These are phyloP conservation scores for Leucosticte australis DNA, from an alignment of 2,113 vertebrate genomes.

Conservation along the genomic window DNA sequence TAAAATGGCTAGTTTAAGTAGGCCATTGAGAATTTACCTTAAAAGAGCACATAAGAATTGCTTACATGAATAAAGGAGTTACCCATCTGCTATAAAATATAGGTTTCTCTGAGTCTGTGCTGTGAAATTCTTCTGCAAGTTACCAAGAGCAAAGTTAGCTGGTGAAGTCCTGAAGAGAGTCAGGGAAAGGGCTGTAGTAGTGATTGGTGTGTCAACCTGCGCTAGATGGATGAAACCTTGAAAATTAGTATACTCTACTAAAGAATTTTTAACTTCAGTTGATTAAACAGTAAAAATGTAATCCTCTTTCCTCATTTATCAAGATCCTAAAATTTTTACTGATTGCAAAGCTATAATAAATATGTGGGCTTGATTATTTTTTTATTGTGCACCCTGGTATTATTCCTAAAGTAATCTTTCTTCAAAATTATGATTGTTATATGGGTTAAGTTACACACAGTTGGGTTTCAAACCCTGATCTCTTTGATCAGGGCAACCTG, in stretches of 20 bases:
- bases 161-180: background rate
- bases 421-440: background rate
- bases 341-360: background rate
- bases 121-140: background rate
- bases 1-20: background rate
- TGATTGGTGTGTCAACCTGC: rapidly evolving
- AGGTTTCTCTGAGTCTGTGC: background rate
- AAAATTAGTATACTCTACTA: background rate
- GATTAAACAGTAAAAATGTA: background rate
- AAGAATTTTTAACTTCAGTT: background rate
- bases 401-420: background rate
- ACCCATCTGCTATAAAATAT: background rate
- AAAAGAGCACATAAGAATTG: background rate
- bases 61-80: background rate
- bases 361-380: background rate
- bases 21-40: background rate
- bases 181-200: background rate
- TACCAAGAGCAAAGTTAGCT: background rate
- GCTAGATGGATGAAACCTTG: background rate
- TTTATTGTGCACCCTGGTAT: background rate
- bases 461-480: background rate
- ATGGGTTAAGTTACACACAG: background rate
- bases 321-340: background rate
- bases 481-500: background rate
- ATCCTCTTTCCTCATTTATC: background rate